phyloP scores from a whole-genome alignment of 2,113 vertebrate species.

The Muntiacus muntjak region DNA sequence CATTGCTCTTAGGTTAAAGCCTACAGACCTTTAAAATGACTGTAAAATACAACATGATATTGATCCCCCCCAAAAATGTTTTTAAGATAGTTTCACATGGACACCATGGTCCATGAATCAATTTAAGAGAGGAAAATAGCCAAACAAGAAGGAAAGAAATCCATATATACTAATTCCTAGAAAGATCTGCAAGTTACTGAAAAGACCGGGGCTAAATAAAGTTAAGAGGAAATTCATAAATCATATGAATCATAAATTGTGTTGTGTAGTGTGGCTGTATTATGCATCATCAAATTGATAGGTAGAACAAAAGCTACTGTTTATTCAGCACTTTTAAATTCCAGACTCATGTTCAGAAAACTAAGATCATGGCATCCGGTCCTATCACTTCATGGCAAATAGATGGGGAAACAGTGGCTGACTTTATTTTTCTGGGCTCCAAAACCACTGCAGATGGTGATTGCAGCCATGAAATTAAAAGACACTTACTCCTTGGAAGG shows the following conservation, averaged over 20 bases:
- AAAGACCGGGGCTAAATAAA: background rate
- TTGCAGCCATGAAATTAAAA: too few species aligned
- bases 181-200: background rate
- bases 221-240: background rate
- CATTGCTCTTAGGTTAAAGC: background rate
- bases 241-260: background rate
- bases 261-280: background rate
- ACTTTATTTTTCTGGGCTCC: too few species aligned
- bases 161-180: background rate
- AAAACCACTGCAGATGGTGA: too few species aligned
- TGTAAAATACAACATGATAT: background rate
- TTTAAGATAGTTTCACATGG: background rate
- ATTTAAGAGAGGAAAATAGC: background rate
- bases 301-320: background rate
- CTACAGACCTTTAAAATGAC: background rate
- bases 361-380: too few species aligned
- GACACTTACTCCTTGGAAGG: too few species aligned
- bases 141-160: background rate
- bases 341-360: background rate
- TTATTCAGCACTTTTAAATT: background rate
- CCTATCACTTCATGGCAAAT: too few species aligned
- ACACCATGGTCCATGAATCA: background rate
- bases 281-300: background rate
- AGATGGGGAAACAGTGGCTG: too few species aligned
- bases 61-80: fast-evolving